Percentiles rank a stretch among this genome's conserved stretches.
phyloP scores from a whole-genome alignment of 1,140 invertebrate genomes.

The Micrasema longulum region DNA sequence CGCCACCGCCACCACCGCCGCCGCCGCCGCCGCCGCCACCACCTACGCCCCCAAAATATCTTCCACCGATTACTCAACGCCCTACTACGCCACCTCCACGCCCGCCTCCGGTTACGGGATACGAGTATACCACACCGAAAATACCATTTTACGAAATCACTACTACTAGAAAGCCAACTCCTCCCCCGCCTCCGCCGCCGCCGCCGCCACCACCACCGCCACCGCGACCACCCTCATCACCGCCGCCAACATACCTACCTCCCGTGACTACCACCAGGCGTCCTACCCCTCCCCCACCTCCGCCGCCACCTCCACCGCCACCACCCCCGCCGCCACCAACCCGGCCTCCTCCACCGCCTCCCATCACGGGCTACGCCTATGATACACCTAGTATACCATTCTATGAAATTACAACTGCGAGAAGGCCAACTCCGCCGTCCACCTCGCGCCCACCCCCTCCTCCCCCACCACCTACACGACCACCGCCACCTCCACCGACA shows the following conservation, averaged over 20 bases:
- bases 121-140: constrained; percentile 23
- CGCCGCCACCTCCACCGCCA: constrained; percentile 50
- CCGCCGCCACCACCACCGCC: constrained; percentile 40
- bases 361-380: constrained; percentile 51
- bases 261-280: constrained; percentile 44
- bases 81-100: constrained; percentile 52
- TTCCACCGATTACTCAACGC: constrained; percentile 56
- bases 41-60: constrained; percentile 40
- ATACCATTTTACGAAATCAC: constrained; percentile 23
- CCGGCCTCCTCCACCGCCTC: constrained; percentile 51
- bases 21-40: constrained; percentile 46
- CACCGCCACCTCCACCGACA: constrained; percentile 41
- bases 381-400: constrained; percentile 44
- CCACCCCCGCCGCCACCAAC: constrained; percentile 51
- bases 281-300: constrained; percentile 49
- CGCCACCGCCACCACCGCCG: constrained; percentile 49
- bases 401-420: constrained; percentile 4
- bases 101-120: constrained; percentile 24
- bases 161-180: not conserved
- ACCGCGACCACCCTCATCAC: constrained; percentile 43
- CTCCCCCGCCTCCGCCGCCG: constrained; percentile 10
- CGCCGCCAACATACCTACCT: constrained; percentile 49
- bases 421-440: constrained; percentile 19
- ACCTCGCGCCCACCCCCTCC: constrained; percentile 52
- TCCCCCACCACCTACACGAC: constrained; percentile 18